These are phyloP conservation scores for Echinarachnius parma DNA, from an alignment of 53 echinoderm and acorn worm genomes.

Conservation along the genomic window DNA sequence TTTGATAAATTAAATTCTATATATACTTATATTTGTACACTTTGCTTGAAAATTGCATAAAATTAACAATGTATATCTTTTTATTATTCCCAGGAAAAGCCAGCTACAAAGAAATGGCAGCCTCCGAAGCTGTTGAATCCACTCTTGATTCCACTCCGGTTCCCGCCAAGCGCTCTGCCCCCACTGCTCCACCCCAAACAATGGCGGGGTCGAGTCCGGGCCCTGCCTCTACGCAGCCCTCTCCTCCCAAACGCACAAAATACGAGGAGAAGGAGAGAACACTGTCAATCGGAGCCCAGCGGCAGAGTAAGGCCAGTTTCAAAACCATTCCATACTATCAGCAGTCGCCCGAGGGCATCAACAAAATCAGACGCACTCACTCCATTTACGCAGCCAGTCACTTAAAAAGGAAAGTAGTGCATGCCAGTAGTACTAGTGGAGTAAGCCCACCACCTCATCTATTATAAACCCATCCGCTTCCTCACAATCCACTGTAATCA, in stretches of 20 bases:
- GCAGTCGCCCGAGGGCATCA: not conserved
- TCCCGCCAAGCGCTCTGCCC: constrained; percentile 32
- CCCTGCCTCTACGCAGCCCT: constrained; percentile 27
- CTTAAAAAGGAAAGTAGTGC: constrained; percentile 35
- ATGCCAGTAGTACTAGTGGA: constrained; percentile 7
- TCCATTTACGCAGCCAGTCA: not conserved
- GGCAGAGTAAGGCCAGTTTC: constrained; percentile 44
- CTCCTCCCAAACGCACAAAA: constrained; percentile 42
- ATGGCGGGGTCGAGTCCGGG: not conserved
- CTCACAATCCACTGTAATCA: constrained; percentile 15
- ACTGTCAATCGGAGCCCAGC: constrained; percentile 19
- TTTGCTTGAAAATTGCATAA: too few relatives aligned
- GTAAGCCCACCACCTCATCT: constrained; percentile 17
- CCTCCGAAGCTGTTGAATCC: constrained; percentile 50
- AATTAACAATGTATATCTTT: too few relatives aligned
- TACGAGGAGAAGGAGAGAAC: constrained; percentile 19
- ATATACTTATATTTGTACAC: too few relatives aligned
- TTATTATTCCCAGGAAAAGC: constrained; percentile 42
- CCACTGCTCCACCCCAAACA: constrained; percentile 4
- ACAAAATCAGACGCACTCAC: not conserved
- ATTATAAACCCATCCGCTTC: constrained; percentile 10
- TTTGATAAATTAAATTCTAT: too few relatives aligned
- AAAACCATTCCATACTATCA: constrained; percentile 30
- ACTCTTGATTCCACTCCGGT: constrained; percentile 16
- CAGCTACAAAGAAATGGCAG: constrained; percentile 50